phyloP scores from a whole-genome alignment of 2,888 invertebrate genomes.

The Fabriciana adippe region DNA sequence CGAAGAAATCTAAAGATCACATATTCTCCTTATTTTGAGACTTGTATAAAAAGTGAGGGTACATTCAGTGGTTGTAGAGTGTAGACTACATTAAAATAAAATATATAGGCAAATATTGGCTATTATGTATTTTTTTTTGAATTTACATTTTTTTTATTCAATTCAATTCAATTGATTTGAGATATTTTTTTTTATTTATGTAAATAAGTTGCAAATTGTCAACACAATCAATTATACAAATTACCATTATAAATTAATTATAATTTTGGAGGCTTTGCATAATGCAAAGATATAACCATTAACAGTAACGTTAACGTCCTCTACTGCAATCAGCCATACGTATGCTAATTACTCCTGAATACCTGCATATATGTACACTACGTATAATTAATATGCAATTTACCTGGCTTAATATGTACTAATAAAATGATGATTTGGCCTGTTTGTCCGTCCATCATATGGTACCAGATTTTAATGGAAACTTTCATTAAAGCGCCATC shows the following conservation, averaged over 20 bases:
- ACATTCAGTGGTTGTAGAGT: no score
- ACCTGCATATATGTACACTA: constrained; percentile 20
- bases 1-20: no score
- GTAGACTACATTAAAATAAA: not conserved
- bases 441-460: constrained; percentile 1
- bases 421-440: constrained; percentile 10
- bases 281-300: constrained; percentile 39
- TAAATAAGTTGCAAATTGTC: not conserved
- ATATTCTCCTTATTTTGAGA: no score
- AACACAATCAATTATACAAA: constrained; percentile 19
- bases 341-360: constrained; percentile 41
- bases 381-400: constrained; percentile 24
- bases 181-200: no score
- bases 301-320: constrained; percentile 40
- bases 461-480: not conserved
- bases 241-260: constrained; percentile 26
- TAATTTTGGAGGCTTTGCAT: constrained; percentile 32
- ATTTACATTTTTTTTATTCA: no score
- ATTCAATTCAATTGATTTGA: no score
- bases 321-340: constrained; percentile 37
- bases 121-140: no score
- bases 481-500: no score
- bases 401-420: constrained; percentile 22
- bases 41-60: no score
- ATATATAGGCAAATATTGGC: no score